These are phyloP conservation scores for Proisotoma minuta DNA, from an alignment of 2,888 invertebrate genomes.

Conservation along the genomic window DNA sequence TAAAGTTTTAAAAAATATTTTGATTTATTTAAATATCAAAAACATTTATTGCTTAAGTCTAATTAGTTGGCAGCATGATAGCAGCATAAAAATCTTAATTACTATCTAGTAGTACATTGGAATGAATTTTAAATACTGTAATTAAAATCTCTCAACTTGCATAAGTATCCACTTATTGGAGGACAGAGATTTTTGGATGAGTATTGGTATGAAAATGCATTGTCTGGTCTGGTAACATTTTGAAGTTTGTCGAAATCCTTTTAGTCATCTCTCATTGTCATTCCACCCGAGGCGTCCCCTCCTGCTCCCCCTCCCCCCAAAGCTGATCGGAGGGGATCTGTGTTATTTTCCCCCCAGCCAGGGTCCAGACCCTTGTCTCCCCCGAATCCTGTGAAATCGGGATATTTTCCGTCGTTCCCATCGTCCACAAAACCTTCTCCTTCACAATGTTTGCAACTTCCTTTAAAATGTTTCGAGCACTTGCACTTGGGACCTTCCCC, in stretches of 20 bases:
- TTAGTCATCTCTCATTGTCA: not conserved
- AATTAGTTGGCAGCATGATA: no score
- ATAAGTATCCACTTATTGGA: no score
- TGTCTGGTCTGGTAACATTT: not conserved
- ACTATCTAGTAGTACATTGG: no score
- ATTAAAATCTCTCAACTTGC: no score
- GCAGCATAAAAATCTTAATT: no score
- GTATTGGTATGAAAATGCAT: no score
- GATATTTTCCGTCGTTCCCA: slow-evolving; percentile 17
- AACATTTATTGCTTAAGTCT: no score
- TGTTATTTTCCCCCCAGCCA: slow-evolving; percentile 8
- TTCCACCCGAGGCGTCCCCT: not conserved
- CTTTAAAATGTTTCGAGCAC: slow-evolving; percentile 33
- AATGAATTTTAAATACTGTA: no score
- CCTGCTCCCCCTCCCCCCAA: slow-evolving; percentile 11
- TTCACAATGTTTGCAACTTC: slow-evolving; percentile 23
- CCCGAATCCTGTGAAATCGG: slow-evolving; percentile 25
- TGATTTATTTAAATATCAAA: no score
- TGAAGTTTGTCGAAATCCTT: not conserved
- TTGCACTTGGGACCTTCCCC: slow-evolving; percentile 19
- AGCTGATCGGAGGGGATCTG: slow-evolving; percentile 16
- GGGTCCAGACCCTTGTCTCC: slow-evolving; percentile 27
- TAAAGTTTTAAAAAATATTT: no score
- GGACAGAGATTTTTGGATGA: no score
- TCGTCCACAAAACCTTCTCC: slow-evolving; percentile 30